Evolutionary conservation across 2,797 vertebrate genomes (phyloP).

Genomic region (Xyrichtys novacula): DNA sequence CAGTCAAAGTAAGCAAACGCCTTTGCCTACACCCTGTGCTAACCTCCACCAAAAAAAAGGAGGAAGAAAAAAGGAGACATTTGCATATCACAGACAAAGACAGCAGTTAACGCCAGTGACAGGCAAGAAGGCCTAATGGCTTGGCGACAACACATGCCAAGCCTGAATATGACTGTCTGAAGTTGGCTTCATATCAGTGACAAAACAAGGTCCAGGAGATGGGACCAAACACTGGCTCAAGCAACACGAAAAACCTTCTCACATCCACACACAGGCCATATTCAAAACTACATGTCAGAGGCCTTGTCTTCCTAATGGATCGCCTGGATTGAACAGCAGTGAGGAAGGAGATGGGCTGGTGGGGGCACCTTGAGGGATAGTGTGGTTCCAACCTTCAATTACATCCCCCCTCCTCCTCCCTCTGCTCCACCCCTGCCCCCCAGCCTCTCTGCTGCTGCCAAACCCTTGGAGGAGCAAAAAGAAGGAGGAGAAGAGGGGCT

Average conservation of each 20-base stretch:
- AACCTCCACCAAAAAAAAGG: conserved; percentile 78
- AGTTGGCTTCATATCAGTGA: conserved; percentile 73
- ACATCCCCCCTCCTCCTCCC: conserved; percentile 81
- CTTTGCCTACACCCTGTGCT: conserved; percentile 76
- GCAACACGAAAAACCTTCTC: conserved; percentile 75
- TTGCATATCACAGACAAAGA: conserved; percentile 89
- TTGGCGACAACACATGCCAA: conserved; percentile 80
- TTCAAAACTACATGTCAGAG: conserved; percentile 88
- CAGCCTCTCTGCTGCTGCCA: conserved; percentile 87
- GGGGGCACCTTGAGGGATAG: conserved; percentile 92
- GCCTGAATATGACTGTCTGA: conserved; percentile 78
- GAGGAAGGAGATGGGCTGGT: conserved; percentile 87
- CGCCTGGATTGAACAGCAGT: conserved; percentile 87
- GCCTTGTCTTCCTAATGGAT: conserved; percentile 78
- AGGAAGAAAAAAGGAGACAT: conserved; percentile 74
- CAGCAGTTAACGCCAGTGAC: conserved; percentile 83
- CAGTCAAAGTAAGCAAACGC: conserved; percentile 85
- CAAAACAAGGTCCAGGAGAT: conserved; percentile 69
- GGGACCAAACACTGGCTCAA: conserved; percentile 77
- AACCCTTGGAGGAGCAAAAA: conserved; percentile 87
- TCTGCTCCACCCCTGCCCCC: conserved; percentile 77
- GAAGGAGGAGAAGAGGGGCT: conserved; percentile 78
- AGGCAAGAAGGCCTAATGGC: conserved; percentile 82
- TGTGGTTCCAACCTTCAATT: conserved; percentile 88
- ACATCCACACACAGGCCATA: conserved; percentile 83